Evolutionary conservation across 2,888 invertebrate species (phyloP), one percentile per base, ranked within the genome.

Genomic region (Eupithecia exiguata): DNA sequence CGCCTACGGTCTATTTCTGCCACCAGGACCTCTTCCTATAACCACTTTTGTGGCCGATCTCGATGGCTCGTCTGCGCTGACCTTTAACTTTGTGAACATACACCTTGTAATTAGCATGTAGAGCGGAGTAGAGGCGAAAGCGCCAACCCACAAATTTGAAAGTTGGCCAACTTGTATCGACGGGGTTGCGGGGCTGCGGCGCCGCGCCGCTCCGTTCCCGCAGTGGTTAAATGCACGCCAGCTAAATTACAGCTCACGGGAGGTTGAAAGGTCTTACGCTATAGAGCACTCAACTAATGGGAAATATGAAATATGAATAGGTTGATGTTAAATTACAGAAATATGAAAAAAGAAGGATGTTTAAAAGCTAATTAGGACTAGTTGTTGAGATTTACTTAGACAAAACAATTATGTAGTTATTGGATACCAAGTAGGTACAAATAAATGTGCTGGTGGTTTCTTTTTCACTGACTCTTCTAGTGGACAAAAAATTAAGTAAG

Each of bases 131-230:
- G 83, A 77, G 83, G 82, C 83, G 85, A 87, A 88, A 89, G 90
- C 82, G 92, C 92, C 92, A 92, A 92, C 90, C 91, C 92, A 88
- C 92, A 92, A 88, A 89, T 91, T 92, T 92, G 92, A 92, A 89
- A 91, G 88, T 91, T 91, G 86, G 92, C 92, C 92, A 92, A 92
- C 88, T 90, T 89, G 86, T 88, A 90, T 88, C 86, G 88, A 84
- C 87, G 82, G 79, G 83, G 83, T 85, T 89, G 91, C 78, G 89
- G 91, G 40, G 25, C 40, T 40, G 40, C 66, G 25, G 86, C 69
- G 63, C 69, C 78, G 62, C 38, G 69, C 80, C 83, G 80, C 84
- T 83, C 80, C 80, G 84, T 84, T 87, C 78, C n/a, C 38, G 75
- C 78, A 71, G 74, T 77, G 73, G 74, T 78, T 70, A 53, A 69